phyloP scores from a whole-genome alignment of 2,888 invertebrate species.

The Trachelus tabidus region DNA sequence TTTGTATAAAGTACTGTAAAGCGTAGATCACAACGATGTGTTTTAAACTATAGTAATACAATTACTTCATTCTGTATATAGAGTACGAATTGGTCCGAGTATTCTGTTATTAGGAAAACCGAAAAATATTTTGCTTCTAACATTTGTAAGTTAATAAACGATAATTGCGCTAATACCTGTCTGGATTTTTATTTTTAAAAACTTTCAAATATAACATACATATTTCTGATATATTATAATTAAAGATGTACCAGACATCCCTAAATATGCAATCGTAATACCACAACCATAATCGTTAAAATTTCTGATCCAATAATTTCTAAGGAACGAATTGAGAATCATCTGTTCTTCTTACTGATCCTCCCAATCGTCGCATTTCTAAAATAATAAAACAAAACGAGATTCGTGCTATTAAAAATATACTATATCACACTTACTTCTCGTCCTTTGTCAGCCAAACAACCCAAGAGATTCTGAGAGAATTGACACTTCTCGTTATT shows the following conservation, averaged over 20 bases:
- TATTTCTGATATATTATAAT: background rate
- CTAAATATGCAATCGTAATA: background rate
- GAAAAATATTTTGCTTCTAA: constrained; percentile 1
- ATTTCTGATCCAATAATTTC: background rate
- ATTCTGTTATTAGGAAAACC: background rate
- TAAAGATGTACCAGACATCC: background rate
- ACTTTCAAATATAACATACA: background rate
- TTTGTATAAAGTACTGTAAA: constrained; percentile 14
- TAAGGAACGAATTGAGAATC: background rate
- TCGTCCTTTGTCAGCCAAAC: constrained; percentile 78
- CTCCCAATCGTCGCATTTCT: constrained; percentile 82
- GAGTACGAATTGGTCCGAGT: background rate
- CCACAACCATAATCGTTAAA: background rate
- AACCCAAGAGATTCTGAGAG: constrained; percentile 74
- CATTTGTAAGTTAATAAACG: constrained; percentile 4
- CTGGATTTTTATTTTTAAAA: background rate
- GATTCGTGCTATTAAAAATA: background rate
- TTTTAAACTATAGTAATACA: background rate
- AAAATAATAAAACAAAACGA: constrained; percentile 31
- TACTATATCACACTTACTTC: constrained; percentile 53
- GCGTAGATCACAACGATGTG: background rate
- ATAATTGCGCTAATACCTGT: background rate
- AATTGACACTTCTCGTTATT: constrained; percentile 74
- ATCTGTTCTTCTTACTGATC: constrained; percentile 48
- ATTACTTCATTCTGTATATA: background rate